Evolutionary conservation across 2,113 vertebrate species (phyloP), one percentile per base, ranked within the genome.

Genomic region (Suncus etruscus): DNA sequence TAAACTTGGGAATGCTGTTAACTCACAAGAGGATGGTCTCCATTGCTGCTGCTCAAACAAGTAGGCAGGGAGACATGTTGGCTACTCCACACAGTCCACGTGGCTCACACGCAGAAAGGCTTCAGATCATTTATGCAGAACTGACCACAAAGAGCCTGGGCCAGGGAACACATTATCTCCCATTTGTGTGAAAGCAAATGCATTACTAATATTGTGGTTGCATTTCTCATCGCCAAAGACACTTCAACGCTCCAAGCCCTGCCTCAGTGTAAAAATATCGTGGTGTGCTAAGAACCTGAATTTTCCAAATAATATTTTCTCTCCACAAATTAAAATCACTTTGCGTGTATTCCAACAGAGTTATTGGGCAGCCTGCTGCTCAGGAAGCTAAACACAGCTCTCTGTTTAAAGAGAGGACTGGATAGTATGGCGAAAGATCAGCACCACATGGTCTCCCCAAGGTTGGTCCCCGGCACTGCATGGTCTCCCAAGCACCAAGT

Each of bases 251-350:
- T 90, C 83, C 4, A 77, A 92, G 58, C 76, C 76, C 39, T 45
- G 29, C 48, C 51, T 6, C 83, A 31, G 69, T 10, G 61, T 88
- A 70, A 90, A 85, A 91, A 63, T 68, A 90, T 1, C 29, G 25
- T 66, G 79, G 39, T 86, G 63, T 74, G 76, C 66, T 15, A 66
- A 92, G 86, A 83, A 86, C 63, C 47, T 81, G 12, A 51, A 68
- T 83, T 91, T 86, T 89, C 80, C 68, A 69, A 83, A 32, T 63
- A 84, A 76, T 47, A 8, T 94, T 92, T 92, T 39, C 70, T 86
- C 81, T 81, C 81, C 89, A 69, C 93, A 93, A 91, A 94, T 87
- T 88, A 94, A 94, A 95, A 54, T 68, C n/a, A 65, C 65, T 77
- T 80, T 84, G 87, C 78, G 12, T 66, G 65, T 83, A 61, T 92